Evolutionary conservation across 2,113 vertebrate species (phyloP).

Genomic region (Phaethon lepturus): DNA sequence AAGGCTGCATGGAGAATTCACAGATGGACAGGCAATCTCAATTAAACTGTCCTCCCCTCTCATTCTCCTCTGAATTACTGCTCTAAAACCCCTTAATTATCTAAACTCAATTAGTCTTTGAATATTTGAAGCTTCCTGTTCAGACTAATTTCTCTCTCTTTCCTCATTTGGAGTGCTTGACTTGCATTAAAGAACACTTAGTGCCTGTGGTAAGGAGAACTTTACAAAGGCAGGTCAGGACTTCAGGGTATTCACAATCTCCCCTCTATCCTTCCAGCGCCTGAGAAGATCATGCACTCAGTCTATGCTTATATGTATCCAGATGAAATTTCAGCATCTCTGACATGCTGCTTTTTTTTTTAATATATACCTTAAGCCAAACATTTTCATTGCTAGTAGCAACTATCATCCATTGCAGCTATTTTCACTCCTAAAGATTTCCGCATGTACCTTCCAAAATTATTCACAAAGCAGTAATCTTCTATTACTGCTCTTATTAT

Average conservation of each 20-base stretch:
- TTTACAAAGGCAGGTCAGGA: slow-evolving; percentile 39
- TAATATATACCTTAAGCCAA: slow-evolving; percentile 40
- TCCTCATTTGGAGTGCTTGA: slow-evolving; percentile 40
- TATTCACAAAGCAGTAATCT: slow-evolving; percentile 41
- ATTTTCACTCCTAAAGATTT: slow-evolving; percentile 55
- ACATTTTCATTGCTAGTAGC: slow-evolving; percentile 51
- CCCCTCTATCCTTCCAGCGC: not conserved
- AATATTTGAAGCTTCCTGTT: slow-evolving; percentile 60
- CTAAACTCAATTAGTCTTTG: slow-evolving; percentile 62
- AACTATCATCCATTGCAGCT: slow-evolving; percentile 43
- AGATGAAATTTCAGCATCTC: slow-evolving; percentile 28
- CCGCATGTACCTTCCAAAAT: slow-evolving; percentile 45
- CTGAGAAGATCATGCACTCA: not conserved
- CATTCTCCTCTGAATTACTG: slow-evolving; percentile 52
- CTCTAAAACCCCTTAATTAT: slow-evolving; percentile 47
- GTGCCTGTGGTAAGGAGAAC: slow-evolving; percentile 22
- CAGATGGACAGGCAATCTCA: slow-evolving; percentile 54
- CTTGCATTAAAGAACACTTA: slow-evolving; percentile 40
- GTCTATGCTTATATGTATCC: not conserved
- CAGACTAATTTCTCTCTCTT: slow-evolving; percentile 38
- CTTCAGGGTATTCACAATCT: not conserved
- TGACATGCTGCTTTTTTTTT: not conserved
- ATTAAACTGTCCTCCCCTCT: slow-evolving; percentile 50
- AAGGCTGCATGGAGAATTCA: slow-evolving; percentile 38
- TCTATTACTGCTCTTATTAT: slow-evolving; percentile 39